Base-by-base conservation (phyloP, 2,113 vertebrate species). In the Camelus dromedarius region DNA sequence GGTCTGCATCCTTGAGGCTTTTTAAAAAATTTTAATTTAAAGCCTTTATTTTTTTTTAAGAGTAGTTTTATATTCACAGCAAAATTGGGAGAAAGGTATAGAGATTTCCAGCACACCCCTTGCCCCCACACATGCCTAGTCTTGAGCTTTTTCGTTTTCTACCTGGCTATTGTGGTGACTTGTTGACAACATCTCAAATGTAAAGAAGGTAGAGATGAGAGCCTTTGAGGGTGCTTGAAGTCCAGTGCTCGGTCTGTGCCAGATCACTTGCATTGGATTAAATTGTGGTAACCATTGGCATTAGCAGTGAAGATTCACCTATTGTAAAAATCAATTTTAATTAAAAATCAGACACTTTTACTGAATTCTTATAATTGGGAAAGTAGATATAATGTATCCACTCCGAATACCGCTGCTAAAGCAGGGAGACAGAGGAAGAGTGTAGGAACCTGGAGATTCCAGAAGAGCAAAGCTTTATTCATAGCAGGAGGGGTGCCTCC, bases 111-210 rank as follows among this genome's bases (percentile, higher is more conserved):
- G 28, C 58, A 48, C 56, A 58, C 42, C 2, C 4, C 1, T 4
- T 77, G 7, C 7, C 2, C 28, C 20, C 3, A 10, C 13, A 28
- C 38, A 48, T 28, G 10, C 46, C 32, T 64, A 67, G 15, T n/a
- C 75, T 28, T 93, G 42, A 77, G 12, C 22, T 54, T 93, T 93
- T 82, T 48, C 8, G 80, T 62, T 76, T 76, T 89, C 90, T 76
- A 19, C 26, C 60, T 76, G 20, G 28, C 19, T 84, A 7, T 54
- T 67, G 80, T 80, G 79, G 22, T 50, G 32, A 2, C 46, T 54
- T 48, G 5, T 70, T 38, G 82, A 69, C n/a, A 72, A 84, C 64
- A 26, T 72, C 32, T 86, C 52, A 95, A 81, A 62, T 54, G 11
- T 75, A 62, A 86, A 75, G n/a, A 62, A 64, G 60, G 52, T 81